Conservation (phyloP, 2,888 invertebrate genomes). For the Ferrisia virgata region DNA sequence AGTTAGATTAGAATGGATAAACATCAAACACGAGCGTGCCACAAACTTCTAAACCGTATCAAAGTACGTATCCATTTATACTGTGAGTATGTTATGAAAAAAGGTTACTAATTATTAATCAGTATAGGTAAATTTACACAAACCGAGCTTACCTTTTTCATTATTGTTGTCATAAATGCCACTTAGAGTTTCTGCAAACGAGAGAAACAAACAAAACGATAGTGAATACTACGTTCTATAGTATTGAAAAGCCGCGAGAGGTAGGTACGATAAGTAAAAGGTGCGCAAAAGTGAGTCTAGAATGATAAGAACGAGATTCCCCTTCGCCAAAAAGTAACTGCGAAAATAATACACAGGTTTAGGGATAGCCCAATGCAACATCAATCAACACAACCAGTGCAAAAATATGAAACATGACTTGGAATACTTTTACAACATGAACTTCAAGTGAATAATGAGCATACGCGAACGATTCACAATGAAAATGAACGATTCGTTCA, state of each 20-base stretch:
- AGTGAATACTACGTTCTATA: slow-evolving; percentile 15
- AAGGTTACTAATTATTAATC: background rate
- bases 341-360: background rate
- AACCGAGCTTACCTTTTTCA: slow-evolving; percentile 52
- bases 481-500: background rate
- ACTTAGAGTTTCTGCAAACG: slow-evolving; percentile 67
- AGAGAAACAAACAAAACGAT: slow-evolving; percentile 47
- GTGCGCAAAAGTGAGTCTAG: background rate
- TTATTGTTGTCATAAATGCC: slow-evolving; percentile 68
- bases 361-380: too few relatives aligned
- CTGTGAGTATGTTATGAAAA: background rate
- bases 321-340: background rate
- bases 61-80: too few relatives aligned
- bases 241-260: background rate
- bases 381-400: too few relatives aligned
- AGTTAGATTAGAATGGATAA: background rate
- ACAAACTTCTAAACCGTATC: background rate
- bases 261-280: background rate
- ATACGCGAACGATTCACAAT: background rate
- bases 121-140: background rate
- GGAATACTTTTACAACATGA: too few relatives aligned
- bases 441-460: background rate
- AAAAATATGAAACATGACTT: too few relatives aligned
- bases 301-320: background rate
- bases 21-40: background rate